Conservation (phyloP, 2,888 invertebrate genomes). For the Campoletis raptor region DNA sequence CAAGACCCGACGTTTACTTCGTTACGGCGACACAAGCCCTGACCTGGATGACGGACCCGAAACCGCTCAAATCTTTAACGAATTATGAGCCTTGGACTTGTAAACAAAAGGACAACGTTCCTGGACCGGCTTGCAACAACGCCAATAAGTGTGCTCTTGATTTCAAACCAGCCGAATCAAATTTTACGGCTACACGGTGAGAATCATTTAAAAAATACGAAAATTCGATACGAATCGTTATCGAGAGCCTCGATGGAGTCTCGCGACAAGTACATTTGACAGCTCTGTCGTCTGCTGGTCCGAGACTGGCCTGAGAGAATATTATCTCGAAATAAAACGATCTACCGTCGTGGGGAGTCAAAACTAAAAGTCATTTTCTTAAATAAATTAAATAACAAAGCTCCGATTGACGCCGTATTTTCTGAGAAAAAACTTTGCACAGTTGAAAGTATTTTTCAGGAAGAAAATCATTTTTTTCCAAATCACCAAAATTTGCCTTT, state of each 20-base stretch:
- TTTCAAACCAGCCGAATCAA: conserved; percentile 91
- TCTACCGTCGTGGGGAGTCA: no score
- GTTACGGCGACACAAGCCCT: conserved; percentile 95
- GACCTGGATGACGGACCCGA: conserved; percentile 96
- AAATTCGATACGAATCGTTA: not conserved
- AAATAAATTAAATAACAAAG: no score
- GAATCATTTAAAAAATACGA: not conserved
- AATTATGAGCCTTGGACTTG: conserved; percentile 94
- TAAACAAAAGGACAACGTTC: conserved; percentile 89
- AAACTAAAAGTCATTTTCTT: no score
- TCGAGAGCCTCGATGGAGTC: not conserved
- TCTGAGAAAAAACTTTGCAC: no score
- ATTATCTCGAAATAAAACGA: no score
- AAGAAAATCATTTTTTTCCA: not conserved
- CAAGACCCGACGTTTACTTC: conserved; percentile 94
- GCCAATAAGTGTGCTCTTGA: conserved; percentile 93
- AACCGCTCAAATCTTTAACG: conserved; percentile 88
- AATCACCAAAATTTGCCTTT: no score
- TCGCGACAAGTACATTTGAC: no score
- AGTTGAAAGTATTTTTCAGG: not conserved
- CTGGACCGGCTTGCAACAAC: conserved; percentile 91
- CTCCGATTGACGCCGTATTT: no score
- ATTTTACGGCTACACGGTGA: conserved; percentile 91
- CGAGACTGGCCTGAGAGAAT: no score
- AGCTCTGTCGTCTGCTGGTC: no score